Evolutionary conservation across 2,797 vertebrate species (phyloP).

Genomic region (Glossophaga mutica): DNA sequence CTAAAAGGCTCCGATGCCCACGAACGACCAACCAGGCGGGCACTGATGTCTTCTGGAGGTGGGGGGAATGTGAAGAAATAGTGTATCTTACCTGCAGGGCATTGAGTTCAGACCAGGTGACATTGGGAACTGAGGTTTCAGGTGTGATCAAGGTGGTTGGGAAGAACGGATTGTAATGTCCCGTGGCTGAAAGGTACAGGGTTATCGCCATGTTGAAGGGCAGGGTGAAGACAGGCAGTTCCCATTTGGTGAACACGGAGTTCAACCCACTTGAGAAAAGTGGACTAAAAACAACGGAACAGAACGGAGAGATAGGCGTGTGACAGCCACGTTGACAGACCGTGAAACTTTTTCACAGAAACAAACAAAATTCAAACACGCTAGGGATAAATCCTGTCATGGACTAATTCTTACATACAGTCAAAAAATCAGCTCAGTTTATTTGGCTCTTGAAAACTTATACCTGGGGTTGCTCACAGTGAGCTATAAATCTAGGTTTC

Average conservation of each 20-base stretch:
- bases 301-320: background rate
- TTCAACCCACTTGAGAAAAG: constrained; percentile 91
- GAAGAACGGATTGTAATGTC: constrained; percentile 91
- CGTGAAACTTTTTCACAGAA: background rate
- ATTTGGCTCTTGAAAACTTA: background rate
- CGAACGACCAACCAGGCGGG: background rate
- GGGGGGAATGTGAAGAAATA: background rate
- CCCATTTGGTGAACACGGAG: constrained; percentile 92
- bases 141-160: constrained; percentile 86
- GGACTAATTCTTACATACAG: background rate
- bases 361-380: background rate
- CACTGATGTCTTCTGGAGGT: background rate
- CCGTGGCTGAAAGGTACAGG: constrained; percentile 90
- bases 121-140: constrained; percentile 83
- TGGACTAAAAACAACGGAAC: constrained; percentile 83
- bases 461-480: background rate
- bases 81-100: constrained; percentile 84
- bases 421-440: background rate
- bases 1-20: background rate
- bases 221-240: constrained; percentile 94
- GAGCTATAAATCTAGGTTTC: background rate
- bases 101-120: constrained; percentile 89
- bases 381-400: background rate
- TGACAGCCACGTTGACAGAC: background rate
- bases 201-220: constrained; percentile 95